phyloP scores from a whole-genome alignment of 2,113 vertebrate genomes.

The Pelobates fuscus region DNA sequence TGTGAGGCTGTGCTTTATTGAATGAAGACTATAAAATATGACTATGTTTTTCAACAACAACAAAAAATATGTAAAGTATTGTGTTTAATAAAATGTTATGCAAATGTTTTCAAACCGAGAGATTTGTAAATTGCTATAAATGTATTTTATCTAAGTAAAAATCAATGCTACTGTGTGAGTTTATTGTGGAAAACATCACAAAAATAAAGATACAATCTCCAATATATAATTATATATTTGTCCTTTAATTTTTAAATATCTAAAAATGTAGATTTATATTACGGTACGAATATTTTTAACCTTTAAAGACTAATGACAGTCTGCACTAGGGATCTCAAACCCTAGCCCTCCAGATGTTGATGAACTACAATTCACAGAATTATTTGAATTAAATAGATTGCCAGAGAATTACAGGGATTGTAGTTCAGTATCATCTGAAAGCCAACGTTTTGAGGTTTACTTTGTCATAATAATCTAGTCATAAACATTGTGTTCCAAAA shows the following conservation, averaged over 20 bases:
- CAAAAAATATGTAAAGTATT: constrained; percentile 73
- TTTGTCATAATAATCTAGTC: no score
- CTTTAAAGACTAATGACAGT: no score
- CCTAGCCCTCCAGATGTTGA: no score
- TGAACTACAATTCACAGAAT: no score
- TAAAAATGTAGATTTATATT: no score
- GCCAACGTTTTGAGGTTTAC: no score
- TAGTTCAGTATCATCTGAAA: no score
- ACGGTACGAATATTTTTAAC: no score
- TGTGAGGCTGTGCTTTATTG: constrained; percentile 79
- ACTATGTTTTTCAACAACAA: constrained; percentile 76
- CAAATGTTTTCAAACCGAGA: constrained; percentile 77
- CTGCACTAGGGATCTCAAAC: no score
- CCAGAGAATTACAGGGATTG: no score
- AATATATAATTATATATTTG: constrained; percentile 25
- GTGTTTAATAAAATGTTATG: constrained; percentile 84
- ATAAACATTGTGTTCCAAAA: no score
- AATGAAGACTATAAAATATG: constrained; percentile 70
- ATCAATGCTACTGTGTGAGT: constrained; percentile 77
- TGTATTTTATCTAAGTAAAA: constrained; percentile 83
- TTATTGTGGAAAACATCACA: constrained; percentile 81
- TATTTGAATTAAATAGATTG: no score
- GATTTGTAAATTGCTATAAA: constrained; percentile 84
- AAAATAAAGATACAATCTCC: constrained; percentile 77
- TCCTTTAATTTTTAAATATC: constrained; percentile 21